phyloP scores from a whole-genome alignment of 2,888 invertebrate species.

The Ichneumoninae sp. region DNA sequence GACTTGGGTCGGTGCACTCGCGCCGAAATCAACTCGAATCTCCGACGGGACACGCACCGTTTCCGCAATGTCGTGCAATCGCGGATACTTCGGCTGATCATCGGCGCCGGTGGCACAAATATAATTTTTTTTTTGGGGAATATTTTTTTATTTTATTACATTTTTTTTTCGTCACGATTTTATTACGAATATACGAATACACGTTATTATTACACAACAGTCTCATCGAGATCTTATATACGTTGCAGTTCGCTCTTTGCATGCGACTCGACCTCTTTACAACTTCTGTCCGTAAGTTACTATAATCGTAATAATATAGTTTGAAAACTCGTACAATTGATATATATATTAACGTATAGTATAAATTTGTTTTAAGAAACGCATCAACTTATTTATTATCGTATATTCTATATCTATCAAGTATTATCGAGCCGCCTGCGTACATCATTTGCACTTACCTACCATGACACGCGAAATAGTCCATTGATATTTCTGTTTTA shows the following conservation, averaged over 20 bases:
- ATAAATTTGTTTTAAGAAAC: slow-evolving; percentile 15
- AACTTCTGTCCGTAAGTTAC: slow-evolving; percentile 70
- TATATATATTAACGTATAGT: slow-evolving; percentile 63
- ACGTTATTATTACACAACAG: slow-evolving; percentile 37
- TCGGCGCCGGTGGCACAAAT: slow-evolving; percentile 36
- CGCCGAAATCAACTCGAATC: slow-evolving; percentile 22
- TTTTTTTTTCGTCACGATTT: slow-evolving; percentile 52
- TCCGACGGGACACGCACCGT: neutral
- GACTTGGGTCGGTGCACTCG: slow-evolving; percentile 7
- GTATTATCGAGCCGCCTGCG: slow-evolving; percentile 49
- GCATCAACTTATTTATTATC: slow-evolving; percentile 56
- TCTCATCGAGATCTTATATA: slow-evolving; percentile 62
- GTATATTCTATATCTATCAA: slow-evolving; percentile 44
- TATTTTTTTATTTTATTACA: slow-evolving; percentile 41
- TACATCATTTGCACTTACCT: slow-evolving; percentile 41
- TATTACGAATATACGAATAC: slow-evolving; percentile 61
- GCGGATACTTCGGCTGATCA: slow-evolving; percentile 19
- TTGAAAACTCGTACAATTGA: slow-evolving; percentile 47
- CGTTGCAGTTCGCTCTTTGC: slow-evolving; percentile 73
- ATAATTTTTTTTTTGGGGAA: neutral
- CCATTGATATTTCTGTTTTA: slow-evolving; percentile 48
- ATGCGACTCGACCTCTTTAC: slow-evolving; percentile 73
- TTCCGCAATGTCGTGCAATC: neutral
- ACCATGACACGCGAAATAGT: slow-evolving; percentile 56
- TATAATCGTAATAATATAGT: slow-evolving; percentile 57